These are phyloP conservation scores for Cotesia vestalis DNA, from an alignment of 1,140 invertebrate species.

Conservation along the genomic window DNA sequence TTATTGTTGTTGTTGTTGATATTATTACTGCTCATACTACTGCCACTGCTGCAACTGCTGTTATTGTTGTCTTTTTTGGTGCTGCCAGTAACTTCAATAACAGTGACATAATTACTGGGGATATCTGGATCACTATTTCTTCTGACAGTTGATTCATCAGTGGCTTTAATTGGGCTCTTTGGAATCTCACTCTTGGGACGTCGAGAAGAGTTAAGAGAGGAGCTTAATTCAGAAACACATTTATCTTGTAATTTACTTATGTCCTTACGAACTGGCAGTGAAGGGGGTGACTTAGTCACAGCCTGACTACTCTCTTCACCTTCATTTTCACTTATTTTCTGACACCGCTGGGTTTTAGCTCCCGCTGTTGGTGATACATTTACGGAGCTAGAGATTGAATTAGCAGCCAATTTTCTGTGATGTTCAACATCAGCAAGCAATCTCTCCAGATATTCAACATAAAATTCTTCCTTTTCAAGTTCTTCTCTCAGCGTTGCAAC, in stretches of 20 bases:
- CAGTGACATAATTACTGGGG: constrained; percentile 84
- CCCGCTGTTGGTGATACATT: constrained; percentile 14
- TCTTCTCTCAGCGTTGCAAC: constrained; percentile 82
- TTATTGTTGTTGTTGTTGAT: too few relatives aligned
- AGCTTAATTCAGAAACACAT: constrained; percentile 63
- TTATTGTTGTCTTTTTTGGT: constrained; percentile 61
- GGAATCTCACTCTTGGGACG: constrained; percentile 64
- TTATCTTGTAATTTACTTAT: constrained; percentile 64
- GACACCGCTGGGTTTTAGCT: constrained; percentile 39
- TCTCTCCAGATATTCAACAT: constrained; percentile 87
- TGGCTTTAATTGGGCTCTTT: constrained; percentile 60
- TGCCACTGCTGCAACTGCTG: constrained; percentile 27
- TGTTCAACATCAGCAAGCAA: constrained; percentile 83
- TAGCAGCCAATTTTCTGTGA: constrained; percentile 68
- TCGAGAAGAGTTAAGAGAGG: constrained; percentile 55
- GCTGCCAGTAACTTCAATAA: constrained; percentile 82
- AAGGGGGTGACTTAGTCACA: constrained; percentile 34
- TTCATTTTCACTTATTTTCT: constrained; percentile 1
- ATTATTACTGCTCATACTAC: too few relatives aligned
- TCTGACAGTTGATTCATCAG: constrained; percentile 49
- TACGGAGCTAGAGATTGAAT: constrained; percentile 22
- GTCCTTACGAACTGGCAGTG: constrained; percentile 56
- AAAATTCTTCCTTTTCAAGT: constrained; percentile 88
- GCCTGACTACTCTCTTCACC: constrained; percentile 16
- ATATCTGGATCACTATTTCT: constrained; percentile 65